Evolutionary conservation across 64 coral and sea anemone genomes (phyloP), one percentile per base, ranked within the genome.

Genomic region (Montipora sp.): DNA sequence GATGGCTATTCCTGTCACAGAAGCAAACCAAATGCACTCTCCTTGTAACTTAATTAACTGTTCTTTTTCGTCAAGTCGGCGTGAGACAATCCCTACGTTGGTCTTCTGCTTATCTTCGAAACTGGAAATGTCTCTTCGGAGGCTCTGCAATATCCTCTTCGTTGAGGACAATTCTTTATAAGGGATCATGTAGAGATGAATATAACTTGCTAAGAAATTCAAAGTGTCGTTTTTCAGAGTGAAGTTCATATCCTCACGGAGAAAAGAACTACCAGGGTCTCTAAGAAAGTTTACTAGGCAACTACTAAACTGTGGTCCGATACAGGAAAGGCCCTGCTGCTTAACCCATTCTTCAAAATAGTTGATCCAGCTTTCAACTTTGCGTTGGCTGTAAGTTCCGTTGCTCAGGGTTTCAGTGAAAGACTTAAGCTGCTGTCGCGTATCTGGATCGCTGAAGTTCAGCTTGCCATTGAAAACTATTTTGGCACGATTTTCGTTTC

Each of bases 211-310:
- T 0, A 51, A 48, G 13, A 95, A 27, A 58, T 49, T 68, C n/a
- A 75, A 72, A 14, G n/a, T 70, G n/a, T 68, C 73, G 22, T 95
- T 72, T 3, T 75, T 49, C 47, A 22, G 87, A 2, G 80, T 27
- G 53, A 87, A 80, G 55, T 44, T 87, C 1, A 95, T 70, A 60
- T 95, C 93, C 70, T 81, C 27, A 87, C 57, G 80, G 51, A 65
- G 75, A 0, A 44, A 36, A 49, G 18, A 20, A 72, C 87, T 87
- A 15, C 75, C 75, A 8, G 93, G 81, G 79, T 66, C 47, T 27
- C 5, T 22, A 45, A 95, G 78, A 63, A 95, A 95, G n/a, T 87
- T 27, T 18, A 16, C 80, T 47, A 95, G 77, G 47, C 93, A 95
- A 2, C 14, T 18, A 18, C 69, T 24, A 73, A 95, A 95, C 22